These are phyloP conservation scores for Phylloscopus whistleri DNA, from an alignment of 2,113 vertebrate species.

Conservation along the genomic window DNA sequence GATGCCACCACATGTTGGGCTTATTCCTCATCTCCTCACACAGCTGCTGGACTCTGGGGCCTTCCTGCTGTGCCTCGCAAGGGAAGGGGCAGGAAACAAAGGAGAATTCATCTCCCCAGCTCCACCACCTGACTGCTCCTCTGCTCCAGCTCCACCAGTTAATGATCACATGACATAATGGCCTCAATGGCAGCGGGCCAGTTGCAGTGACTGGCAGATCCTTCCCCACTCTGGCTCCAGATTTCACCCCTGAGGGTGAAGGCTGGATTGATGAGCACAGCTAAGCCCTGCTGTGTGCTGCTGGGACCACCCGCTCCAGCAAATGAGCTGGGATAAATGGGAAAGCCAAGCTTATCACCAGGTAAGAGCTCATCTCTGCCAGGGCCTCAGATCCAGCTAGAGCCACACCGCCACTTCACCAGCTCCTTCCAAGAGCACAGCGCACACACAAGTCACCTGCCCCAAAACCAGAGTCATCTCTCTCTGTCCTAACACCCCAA, in stretches of 20 bases:
- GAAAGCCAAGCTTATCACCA: not conserved
- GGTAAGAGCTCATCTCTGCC: not conserved
- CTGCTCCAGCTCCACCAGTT: not conserved
- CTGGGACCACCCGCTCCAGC: not conserved
- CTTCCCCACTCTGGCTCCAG: not conserved
- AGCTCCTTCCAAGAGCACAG: not conserved
- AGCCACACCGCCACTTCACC: fast-evolving
- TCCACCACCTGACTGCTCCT: not conserved
- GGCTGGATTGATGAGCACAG: not conserved
- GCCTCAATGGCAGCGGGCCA: not conserved
- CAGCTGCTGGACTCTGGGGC: not conserved
- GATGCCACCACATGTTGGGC: not conserved
- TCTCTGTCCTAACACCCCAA: not conserved
- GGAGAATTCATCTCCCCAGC: not conserved
- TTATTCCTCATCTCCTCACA: fast-evolving
- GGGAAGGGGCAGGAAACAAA: not conserved
- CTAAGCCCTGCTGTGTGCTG: not conserved
- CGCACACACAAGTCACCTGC: not conserved
- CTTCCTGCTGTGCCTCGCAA: not conserved
- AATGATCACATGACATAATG: not conserved
- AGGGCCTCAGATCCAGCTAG: not conserved
- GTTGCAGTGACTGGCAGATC: not conserved
- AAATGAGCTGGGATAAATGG: not conserved
- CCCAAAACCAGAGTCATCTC: not conserved
- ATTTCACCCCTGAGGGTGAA: not conserved